Evolutionary conservation across 1,140 invertebrate genomes (phyloP).

Genomic region (Hypothenemus hampei): DNA sequence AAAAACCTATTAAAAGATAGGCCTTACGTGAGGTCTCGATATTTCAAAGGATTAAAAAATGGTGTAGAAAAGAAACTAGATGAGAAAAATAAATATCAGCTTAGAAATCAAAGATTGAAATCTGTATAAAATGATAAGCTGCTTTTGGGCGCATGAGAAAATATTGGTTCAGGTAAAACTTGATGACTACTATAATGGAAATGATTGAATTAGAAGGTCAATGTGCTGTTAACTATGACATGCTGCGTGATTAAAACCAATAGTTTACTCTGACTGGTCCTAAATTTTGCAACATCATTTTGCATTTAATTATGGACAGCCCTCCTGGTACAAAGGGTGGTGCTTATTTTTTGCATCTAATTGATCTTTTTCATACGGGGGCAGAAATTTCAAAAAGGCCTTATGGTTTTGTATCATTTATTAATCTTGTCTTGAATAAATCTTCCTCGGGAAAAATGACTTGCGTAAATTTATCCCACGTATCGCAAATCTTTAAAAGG

Average conservation of each 20-base stretch:
- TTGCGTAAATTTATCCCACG: neutral
- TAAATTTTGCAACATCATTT: too few relatives aligned
- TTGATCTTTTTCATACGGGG: slow-evolving; percentile 3
- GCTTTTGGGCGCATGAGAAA: slow-evolving; percentile 6
- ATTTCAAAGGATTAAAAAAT: slow-evolving; percentile 6
- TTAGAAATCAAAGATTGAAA: slow-evolving; percentile 7
- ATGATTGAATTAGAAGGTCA: neutral
- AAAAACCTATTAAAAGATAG: slow-evolving; percentile 9
- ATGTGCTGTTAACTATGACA: neutral
- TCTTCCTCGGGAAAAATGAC: slow-evolving; percentile 3
- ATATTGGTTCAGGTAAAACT: slow-evolving; percentile 2
- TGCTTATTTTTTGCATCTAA: slow-evolving; percentile 1
- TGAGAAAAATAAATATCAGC: slow-evolving; percentile 7
- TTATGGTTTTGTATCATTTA: slow-evolving; percentile 9
- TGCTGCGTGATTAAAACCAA: too few relatives aligned
- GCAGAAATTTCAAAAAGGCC: slow-evolving; percentile 2
- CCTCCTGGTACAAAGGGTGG: neutral
- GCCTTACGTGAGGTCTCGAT: slow-evolving; percentile 7
- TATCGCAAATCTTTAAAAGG: neutral
- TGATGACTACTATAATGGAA: neutral
- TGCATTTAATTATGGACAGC: neutral
- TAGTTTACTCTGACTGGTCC: too few relatives aligned
- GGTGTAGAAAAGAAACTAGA: neutral
- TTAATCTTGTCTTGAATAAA: slow-evolving; percentile 2
- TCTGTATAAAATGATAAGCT: slow-evolving; percentile 12